These are phyloP conservation scores for Nettapus auritus DNA, from an alignment of 2,113 vertebrate species.

Conservation along the genomic window DNA sequence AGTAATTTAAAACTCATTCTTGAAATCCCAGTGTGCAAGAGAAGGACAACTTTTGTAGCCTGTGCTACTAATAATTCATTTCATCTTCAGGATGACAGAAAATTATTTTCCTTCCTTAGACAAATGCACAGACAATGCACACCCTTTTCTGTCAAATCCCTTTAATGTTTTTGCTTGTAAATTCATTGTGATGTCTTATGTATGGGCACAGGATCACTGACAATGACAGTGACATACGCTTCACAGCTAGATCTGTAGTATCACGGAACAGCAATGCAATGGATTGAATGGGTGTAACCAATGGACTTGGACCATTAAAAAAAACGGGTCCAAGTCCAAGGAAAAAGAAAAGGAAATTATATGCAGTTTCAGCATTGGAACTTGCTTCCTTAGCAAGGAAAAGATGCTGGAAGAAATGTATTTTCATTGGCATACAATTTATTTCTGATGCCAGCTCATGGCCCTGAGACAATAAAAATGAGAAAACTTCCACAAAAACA, in stretches of 20 bases:
- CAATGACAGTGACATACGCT: neutral
- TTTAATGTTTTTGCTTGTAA: neutral
- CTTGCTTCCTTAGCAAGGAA: neutral
- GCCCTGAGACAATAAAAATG: neutral
- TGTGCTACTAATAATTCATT: neutral
- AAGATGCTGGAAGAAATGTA: neutral
- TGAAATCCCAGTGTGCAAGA: neutral
- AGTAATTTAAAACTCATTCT: neutral
- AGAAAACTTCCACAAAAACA: constrained; percentile 4
- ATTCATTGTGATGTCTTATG: neutral
- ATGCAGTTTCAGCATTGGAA: neutral
- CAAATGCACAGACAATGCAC: neutral
- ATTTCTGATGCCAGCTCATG: neutral
- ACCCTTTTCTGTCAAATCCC: neutral
- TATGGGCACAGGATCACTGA: neutral
- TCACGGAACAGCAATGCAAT: neutral
- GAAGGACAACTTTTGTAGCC: neutral
- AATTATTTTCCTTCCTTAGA: neutral
- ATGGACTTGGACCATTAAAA: neutral
- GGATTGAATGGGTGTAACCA: neutral
- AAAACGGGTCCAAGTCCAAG: neutral
- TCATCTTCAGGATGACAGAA: neutral
- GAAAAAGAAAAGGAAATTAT: neutral
- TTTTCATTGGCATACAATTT: neutral
- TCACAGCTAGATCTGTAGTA: neutral